Evolutionary conservation across 2,797 vertebrate species (phyloP).

Genomic region (Alca torda): DNA sequence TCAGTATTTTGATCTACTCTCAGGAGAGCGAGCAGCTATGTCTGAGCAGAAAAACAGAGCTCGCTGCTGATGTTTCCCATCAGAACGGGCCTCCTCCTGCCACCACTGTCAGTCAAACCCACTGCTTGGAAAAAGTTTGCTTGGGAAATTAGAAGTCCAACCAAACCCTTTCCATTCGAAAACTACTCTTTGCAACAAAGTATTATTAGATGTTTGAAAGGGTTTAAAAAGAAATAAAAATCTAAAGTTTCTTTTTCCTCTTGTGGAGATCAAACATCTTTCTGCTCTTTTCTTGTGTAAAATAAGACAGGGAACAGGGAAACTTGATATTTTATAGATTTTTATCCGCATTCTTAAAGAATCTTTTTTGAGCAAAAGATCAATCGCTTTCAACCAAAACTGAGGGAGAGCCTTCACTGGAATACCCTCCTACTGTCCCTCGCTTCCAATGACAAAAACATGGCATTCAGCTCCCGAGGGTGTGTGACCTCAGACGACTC

Average conservation of each 20-base stretch:
- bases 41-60: accelerated
- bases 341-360: not conserved
- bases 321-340: not conserved
- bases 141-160: not conserved
- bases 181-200: not conserved
- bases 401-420: not conserved
- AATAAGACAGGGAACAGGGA: not conserved
- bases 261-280: constrained; percentile 7
- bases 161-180: not conserved
- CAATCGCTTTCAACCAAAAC: not conserved
- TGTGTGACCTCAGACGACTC: not conserved
- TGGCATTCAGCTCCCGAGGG: accelerated
- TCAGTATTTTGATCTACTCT: not conserved
- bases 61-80: not conserved
- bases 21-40: not conserved
- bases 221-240: not conserved
- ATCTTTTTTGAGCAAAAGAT: constrained; percentile 11
- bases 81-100: not conserved
- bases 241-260: not conserved
- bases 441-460: not conserved
- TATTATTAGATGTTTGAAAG: not conserved
- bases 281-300: constrained; percentile 1
- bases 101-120: not conserved
- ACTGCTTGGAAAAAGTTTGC: not conserved
- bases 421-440: not conserved